These are phyloP conservation scores for Uloborus diversus DNA, from an alignment of 1,140 invertebrate genomes.

Conservation along the genomic window DNA sequence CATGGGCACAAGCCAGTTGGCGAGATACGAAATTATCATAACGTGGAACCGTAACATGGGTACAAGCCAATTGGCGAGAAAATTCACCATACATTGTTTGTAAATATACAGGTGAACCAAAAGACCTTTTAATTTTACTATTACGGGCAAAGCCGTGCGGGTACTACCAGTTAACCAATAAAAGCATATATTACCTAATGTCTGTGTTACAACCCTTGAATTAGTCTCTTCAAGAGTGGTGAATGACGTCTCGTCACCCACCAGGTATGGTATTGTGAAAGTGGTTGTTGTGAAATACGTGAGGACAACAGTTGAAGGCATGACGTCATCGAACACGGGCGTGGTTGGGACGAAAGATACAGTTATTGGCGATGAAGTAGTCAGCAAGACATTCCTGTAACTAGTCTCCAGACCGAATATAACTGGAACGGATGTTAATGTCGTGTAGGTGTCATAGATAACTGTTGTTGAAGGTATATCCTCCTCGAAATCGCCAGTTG, in stretches of 20 bases:
- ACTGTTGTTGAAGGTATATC: constrained; percentile 42
- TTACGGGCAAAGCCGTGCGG: too few species aligned
- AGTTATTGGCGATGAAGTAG: constrained; percentile 49
- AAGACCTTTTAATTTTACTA: too few species aligned
- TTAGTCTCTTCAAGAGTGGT: constrained; percentile 60
- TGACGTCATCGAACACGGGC: not conserved
- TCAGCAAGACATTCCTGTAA: constrained; percentile 47
- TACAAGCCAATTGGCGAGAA: too few species aligned
- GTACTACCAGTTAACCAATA: too few species aligned
- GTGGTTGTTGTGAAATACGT: constrained; percentile 61
- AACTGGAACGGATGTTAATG: constrained; percentile 55
- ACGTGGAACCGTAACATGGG: too few species aligned
- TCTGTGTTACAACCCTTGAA: constrained; percentile 57
- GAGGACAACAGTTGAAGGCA: constrained; percentile 42
- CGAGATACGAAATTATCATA: too few species aligned
- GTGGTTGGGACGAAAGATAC: constrained; percentile 20
- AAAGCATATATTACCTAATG: constrained; percentile 53
- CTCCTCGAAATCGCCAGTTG: constrained; percentile 2
- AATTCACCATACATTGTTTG: too few species aligned
- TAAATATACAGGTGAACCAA: too few species aligned
- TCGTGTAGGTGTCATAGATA: constrained; percentile 52
- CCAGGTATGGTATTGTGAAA: constrained; percentile 59
- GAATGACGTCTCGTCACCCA: constrained; percentile 51
- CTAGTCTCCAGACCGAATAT: constrained; percentile 58
- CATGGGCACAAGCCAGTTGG: too few species aligned